A percentile compares a stretch with the other conserved stretches of the same genome.
Evolutionary conservation across 2,888 invertebrate species (phyloP).

Genomic region (Oeneis ivallda): DNA sequence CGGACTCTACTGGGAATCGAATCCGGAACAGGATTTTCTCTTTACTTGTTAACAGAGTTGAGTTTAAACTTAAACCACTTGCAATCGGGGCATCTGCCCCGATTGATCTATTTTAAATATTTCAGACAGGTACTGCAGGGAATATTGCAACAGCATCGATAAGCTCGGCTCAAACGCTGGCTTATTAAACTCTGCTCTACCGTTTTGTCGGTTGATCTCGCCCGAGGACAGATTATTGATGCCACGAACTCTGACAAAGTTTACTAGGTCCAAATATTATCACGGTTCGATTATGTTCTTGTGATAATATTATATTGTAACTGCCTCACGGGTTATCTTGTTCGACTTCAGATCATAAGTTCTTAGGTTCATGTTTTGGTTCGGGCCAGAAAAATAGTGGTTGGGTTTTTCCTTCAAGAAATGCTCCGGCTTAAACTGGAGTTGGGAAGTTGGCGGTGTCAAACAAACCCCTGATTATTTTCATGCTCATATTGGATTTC

Average conservation of each 20-base stretch:
- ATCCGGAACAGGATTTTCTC: not conserved
- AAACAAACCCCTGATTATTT: too few species aligned
- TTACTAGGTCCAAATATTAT: too few species aligned
- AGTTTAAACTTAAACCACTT: not conserved
- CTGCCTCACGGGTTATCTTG: too few species aligned
- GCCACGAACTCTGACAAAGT: not conserved
- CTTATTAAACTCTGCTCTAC: slow-evolving; percentile 23
- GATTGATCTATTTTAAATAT: slow-evolving; percentile 22
- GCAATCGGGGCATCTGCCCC: slow-evolving; percentile 7
- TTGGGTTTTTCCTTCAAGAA: too few species aligned
- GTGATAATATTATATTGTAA: too few species aligned
- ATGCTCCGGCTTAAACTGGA: too few species aligned
- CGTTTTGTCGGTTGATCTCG: slow-evolving; percentile 9
- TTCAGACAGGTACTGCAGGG: slow-evolving; percentile 12
- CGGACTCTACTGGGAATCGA: not conserved
- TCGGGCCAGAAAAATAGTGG: too few species aligned
- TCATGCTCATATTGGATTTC: too few species aligned
- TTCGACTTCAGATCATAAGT: too few species aligned
- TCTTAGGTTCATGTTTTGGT: too few species aligned
- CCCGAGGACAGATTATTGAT: slow-evolving; percentile 5
- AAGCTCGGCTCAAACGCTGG: slow-evolving; percentile 16
- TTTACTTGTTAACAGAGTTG: not conserved
- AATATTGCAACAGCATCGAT: slow-evolving; percentile 25
- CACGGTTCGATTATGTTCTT: too few species aligned
- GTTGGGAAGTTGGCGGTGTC: too few species aligned